Base-by-base conservation (phyloP, 2,888 invertebrate species). In the Hedychridium roseum region DNA sequence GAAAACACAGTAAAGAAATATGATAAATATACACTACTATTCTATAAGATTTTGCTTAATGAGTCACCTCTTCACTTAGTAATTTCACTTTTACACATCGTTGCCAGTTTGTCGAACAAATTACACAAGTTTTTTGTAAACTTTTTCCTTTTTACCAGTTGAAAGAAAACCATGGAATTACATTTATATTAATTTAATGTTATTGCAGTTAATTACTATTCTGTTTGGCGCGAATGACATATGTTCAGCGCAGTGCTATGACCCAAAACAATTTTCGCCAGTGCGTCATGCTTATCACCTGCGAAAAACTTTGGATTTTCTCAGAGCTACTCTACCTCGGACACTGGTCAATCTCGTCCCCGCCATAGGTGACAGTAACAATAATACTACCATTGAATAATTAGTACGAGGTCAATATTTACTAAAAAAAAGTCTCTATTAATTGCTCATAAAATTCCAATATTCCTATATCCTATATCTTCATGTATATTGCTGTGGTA, bases 161-260 rank as follows among this genome's bases (percentile, higher is more conserved):
- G 31, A 4, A 9, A 7, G 31, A n/a, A 30, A 30, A 30, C 11
- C 5, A 7, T 30, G 11, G 11, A 30, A 30, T 11, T 5, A 30
- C 31, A 30, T 11, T 7, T n/a, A 11, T 30, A 12, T 30, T 23
- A 6, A 23, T 23, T 23, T 23, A 23, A 7, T 9, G 3, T 3
- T 12, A 5, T 38, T 23, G 7, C 66, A 81, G 81, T 60, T 81
- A 83, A 79, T 90, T 37, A 90, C 90, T 0, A 81, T 91, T 36
- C 85, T 90, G 73, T 87, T 89, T 57, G 90, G 90, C 0, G 89
- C 89, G 50, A 90, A 90, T 71, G 89, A 90, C 73, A 82, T 90
- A 34, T 90, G 90, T 67, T 89, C 89, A 0, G 88, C 86, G 0
- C 88, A 89, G 48, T 89, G 89, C 68, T 80, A 74, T 58, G 70